phyloP scores from a whole-genome alignment of 1,140 invertebrate species.

The Berghia stephanieae region DNA sequence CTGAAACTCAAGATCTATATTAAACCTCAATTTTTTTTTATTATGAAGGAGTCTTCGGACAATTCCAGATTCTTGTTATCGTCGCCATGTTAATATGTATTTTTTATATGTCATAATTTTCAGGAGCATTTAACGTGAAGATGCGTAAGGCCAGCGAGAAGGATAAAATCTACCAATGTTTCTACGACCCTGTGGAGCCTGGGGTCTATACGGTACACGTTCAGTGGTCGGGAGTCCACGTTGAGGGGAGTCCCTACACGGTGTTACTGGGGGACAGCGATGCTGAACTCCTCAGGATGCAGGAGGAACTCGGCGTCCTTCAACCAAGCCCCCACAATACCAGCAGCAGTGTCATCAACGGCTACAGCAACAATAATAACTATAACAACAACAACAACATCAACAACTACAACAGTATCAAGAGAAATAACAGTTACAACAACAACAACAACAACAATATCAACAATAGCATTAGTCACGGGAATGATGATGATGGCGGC shows the following conservation, averaged over 20 bases:
- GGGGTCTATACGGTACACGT: slow-evolving; percentile 97
- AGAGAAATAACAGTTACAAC: too few relatives aligned
- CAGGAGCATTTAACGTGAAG: slow-evolving; percentile 53
- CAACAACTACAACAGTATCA: too few relatives aligned
- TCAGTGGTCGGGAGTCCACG: slow-evolving; percentile 95
- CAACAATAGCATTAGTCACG: too few relatives aligned
- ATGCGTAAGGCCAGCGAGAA: slow-evolving; percentile 87
- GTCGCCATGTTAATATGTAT: too few relatives aligned
- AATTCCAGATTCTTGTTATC: too few relatives aligned
- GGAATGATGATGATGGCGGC: too few relatives aligned
- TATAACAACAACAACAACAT: too few relatives aligned
- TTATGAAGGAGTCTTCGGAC: too few relatives aligned
- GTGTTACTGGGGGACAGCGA: slow-evolving; percentile 42
- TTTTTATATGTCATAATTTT: too few relatives aligned
- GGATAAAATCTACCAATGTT: slow-evolving; percentile 95
- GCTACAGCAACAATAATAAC: neutral
- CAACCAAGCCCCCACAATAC: neutral
- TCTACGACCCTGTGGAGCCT: slow-evolving; percentile 95
- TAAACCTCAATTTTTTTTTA: too few relatives aligned
- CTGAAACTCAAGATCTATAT: too few relatives aligned
- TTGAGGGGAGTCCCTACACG: slow-evolving; percentile 50
- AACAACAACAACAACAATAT: too few relatives aligned
- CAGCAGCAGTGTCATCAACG: neutral
- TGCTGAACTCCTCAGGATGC: slow-evolving; percentile 68
- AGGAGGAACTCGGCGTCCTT: neutral